These are phyloP conservation scores for Herminia tarsipennalis DNA, from an alignment of 2,888 invertebrate genomes.

Conservation along the genomic window DNA sequence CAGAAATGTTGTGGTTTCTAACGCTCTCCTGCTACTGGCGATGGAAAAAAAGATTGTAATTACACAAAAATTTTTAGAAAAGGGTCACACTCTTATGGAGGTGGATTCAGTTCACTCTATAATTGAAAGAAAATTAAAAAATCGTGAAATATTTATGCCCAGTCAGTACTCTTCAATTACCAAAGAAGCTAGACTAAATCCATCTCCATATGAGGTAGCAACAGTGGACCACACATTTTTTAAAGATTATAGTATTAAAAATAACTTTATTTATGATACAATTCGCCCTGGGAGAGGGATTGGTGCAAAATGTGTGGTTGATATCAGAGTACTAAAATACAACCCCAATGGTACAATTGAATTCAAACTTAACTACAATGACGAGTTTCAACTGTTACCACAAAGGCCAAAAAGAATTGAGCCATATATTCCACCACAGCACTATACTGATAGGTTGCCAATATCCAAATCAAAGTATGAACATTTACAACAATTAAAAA, in stretches of 20 bases:
- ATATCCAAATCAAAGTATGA: no score
- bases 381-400: slow-evolving; percentile 8
- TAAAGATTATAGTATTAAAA: slow-evolving; percentile 18
- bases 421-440: slow-evolving; percentile 5
- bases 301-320: no score
- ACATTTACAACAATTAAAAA: slow-evolving; percentile 16
- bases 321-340: no score
- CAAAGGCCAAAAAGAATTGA: slow-evolving; percentile 7
- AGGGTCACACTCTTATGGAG: no score
- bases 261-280: no score
- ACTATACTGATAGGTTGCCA: no score
- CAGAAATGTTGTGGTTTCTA: slow-evolving; percentile 26
- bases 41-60: slow-evolving; percentile 28
- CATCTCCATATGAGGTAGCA: slow-evolving; percentile 13
- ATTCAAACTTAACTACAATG: slow-evolving; percentile 8
- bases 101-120: no score
- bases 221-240: slow-evolving; percentile 13
- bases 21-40: slow-evolving; percentile 29
- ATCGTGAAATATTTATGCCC: no score
- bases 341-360: slow-evolving; percentile 19
- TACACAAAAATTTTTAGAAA: no score
- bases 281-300: no score
- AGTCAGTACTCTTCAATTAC: slow-evolving; percentile 14
- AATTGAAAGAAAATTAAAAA: no score
- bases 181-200: slow-evolving; percentile 18